Evolutionary conservation across 2,888 invertebrate species (phyloP), one percentile per base, ranked within the genome.

Genomic region (Perithous albicinctus): DNA sequence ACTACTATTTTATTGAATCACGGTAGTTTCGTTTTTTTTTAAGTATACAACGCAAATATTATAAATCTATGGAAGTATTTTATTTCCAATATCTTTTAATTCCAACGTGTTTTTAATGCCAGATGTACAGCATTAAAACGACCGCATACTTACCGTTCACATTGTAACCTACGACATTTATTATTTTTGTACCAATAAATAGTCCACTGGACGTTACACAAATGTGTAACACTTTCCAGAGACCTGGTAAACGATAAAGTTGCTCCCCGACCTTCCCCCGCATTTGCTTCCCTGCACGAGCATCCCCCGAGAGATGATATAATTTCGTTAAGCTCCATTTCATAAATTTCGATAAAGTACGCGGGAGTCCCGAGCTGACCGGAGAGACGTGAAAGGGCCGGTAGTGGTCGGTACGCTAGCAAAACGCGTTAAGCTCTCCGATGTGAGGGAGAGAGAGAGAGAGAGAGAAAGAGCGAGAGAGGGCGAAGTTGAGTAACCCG

Each of bases 291-390:
- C 15, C 10, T 67, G 15, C 3, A 43, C 29, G n/a, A n/a, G n/a
- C 43, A 20, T 43, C 38, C 35, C 32, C 29, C 46, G n/a, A 64
- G 18, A 51, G 59, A 59, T 51, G 46, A 73, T 73, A 73, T 73
- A 77, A 77, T 81, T 73, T 69, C 35, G 63, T 76, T 72, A 10
- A 29, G 18, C 73, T 78, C 32, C 43, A 73, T 78, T 73, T 78
- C 56, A 63, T 73, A 66, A 77, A 73, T 73, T 81, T 77, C 77
- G 81, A 81, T 69, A 77, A 77, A 81, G 81, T 73, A 61, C 61
- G 51, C 48, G 29, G n/a, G n/a, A 66, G 59, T 29, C 48, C 38
- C 38, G 8, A 23, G 29, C 15, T 20, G 29, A 64, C 54, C 54
- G 18, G 15, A 15, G 32, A 15, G 8, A 10, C 59, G 63, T 77